Base-by-base conservation (phyloP, 2,888 invertebrate genomes). In the Endomychus coccineus region DNA sequence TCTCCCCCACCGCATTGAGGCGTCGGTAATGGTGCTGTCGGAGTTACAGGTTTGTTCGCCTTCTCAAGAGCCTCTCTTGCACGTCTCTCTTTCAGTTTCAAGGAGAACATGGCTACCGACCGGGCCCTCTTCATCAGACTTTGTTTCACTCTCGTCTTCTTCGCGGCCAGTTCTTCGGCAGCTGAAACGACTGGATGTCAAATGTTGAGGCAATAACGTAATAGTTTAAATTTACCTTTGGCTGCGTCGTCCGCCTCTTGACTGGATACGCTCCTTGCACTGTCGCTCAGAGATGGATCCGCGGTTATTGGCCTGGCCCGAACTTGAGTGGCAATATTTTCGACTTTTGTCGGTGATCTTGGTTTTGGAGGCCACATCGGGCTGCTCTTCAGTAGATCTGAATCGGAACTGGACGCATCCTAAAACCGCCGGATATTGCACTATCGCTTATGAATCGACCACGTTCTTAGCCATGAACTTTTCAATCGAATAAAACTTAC, bases 61-160 rank as follows among this genome's bases (percentile, higher is more conserved):
- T 75, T 75, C 16, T 78, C 78, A 39, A 79, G 80, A 0, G 86
- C 86, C 56, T 87, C 87, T 16, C 84, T 68, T 36, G 86, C 86
- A 34, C 84, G 71, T n/a, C 82, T 71, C 53, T 81, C 81, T 53
- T 81, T 81, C 43, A 88, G 66, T 37, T 87, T 87, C 31, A 88
- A 66, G 3, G 87, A 87, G 66, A 88, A 88, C 56, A 88, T 85
- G 3, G 87, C 87, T 25, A 88, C 87, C 0, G 86, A 86, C 9
- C 87, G 73, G 4, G 88, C 87, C 32, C 87, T 75, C 62, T 88
- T 88, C 66, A 88, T 84, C 15, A 88, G 62, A 49, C 79, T 78
- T 30, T 87, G 86, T 55, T 80, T 81, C 11, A 80, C 75, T 21
- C 69, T 60, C 9, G 77, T 71, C 21, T 78, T 78, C 55, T 80